Conservation (phyloP, 2,888 invertebrate genomes). For the Lottia scabra region DNA sequence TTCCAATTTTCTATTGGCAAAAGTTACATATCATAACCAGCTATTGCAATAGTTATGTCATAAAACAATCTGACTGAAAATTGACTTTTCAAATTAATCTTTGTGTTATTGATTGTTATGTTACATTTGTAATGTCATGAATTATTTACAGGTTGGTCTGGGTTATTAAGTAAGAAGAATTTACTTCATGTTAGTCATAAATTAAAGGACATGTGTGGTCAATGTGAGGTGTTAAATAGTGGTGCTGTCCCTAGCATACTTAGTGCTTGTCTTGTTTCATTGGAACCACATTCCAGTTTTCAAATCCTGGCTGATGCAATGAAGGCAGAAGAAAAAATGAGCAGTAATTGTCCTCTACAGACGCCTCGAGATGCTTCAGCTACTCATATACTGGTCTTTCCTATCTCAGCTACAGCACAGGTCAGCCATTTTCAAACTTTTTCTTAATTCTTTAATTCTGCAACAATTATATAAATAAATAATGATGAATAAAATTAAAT, state of each 20-base stretch:
- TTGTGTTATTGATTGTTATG: not conserved
- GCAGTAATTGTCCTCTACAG: slow-evolving; percentile 75
- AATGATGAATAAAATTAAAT: no score
- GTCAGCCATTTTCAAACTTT: slow-evolving; percentile 29
- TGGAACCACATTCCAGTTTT: slow-evolving; percentile 89
- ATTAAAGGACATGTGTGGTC: slow-evolving; percentile 90
- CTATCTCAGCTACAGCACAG: slow-evolving; percentile 77
- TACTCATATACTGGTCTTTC: slow-evolving; percentile 98
- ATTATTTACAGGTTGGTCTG: slow-evolving; percentile 84
- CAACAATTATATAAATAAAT: no score
- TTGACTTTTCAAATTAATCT: not conserved
- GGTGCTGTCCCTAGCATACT: slow-evolving; percentile 89
- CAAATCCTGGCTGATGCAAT: slow-evolving; percentile 72
- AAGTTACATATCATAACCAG: no score
- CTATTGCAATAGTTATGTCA: no score
- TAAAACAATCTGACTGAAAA: no score
- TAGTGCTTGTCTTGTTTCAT: slow-evolving; percentile 96
- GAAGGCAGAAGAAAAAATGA: slow-evolving; percentile 65
- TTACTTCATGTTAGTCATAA: slow-evolving; percentile 87
- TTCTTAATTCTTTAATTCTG: not conserved
- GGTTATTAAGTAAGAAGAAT: slow-evolving; percentile 91
- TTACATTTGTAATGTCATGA: no score
- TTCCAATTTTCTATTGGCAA: no score
- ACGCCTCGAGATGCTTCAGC: slow-evolving; percentile 97
- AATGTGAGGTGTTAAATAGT: slow-evolving; percentile 84